Conservation (phyloP, 1,140 invertebrate genomes). For the Sesamia nonagrioides region DNA sequence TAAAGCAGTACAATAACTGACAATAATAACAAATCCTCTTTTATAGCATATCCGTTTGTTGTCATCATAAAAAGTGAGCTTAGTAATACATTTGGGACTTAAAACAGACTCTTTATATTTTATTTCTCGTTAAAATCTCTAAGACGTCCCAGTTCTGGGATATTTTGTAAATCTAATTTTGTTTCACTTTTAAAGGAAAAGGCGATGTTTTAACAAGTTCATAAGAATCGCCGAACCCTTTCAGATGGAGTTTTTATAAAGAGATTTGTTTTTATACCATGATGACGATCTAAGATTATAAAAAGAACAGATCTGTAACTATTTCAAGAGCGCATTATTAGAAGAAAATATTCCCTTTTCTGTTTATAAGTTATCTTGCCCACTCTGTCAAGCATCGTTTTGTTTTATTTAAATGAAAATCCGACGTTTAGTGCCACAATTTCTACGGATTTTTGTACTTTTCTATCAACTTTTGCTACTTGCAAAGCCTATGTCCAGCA, state of each 20-base stretch:
- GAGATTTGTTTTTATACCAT: slow-evolving; percentile 34
- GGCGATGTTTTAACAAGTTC: slow-evolving; percentile 37
- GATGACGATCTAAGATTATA: slow-evolving; percentile 25
- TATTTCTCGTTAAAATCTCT: slow-evolving; percentile 30
- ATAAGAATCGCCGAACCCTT: slow-evolving; percentile 38
- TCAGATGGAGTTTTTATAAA: slow-evolving; percentile 37
- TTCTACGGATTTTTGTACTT: too few relatives aligned
- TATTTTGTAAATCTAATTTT: slow-evolving; percentile 42
- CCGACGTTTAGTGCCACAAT: too few relatives aligned
- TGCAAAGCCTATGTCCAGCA: too few relatives aligned
- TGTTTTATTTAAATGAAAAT: too few relatives aligned
- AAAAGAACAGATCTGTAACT: background rate
- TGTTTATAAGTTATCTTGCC: background rate
- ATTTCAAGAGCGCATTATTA: background rate
- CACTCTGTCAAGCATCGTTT: too few relatives aligned
- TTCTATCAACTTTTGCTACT: too few relatives aligned
- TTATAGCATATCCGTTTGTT: too few relatives aligned
- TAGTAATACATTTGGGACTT: slow-evolving; percentile 25
- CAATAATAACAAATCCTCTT: background rate
- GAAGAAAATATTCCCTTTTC: too few relatives aligned
- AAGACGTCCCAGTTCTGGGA: slow-evolving; percentile 23
- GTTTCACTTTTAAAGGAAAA: slow-evolving; percentile 29
- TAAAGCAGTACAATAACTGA: background rate
- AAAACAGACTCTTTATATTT: slow-evolving; percentile 15
- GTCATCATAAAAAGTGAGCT: slow-evolving; percentile 10